phyloP scores from a whole-genome alignment of 2,888 invertebrate species.

The Anthophora plumipes region DNA sequence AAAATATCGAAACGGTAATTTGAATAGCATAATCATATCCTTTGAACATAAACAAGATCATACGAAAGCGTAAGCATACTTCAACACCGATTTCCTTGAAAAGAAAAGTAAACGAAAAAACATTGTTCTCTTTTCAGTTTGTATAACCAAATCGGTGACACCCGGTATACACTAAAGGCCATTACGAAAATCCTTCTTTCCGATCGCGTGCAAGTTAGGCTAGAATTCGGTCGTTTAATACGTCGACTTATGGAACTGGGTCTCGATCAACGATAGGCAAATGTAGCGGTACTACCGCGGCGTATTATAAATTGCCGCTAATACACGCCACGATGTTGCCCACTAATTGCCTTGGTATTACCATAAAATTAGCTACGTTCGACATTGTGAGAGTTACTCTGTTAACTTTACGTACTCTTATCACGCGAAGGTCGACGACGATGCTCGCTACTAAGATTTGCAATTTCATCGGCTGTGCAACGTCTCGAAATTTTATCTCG shows the following conservation, averaged over 20 bases:
- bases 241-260: slow-evolving; percentile 54
- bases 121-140: too few relatives aligned
- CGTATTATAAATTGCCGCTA: slow-evolving; percentile 42
- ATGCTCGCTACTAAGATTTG: too few relatives aligned
- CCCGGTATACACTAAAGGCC: too few relatives aligned
- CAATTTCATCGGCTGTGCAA: not conserved
- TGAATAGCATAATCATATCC: too few relatives aligned
- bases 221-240: slow-evolving; percentile 42
- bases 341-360: slow-evolving; percentile 49
- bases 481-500: not conserved
- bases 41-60: too few relatives aligned
- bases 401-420: not conserved
- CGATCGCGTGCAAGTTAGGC: slow-evolving; percentile 45
- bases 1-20: too few relatives aligned
- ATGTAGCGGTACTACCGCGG: slow-evolving; percentile 49
- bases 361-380: slow-evolving; percentile 35
- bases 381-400: slow-evolving; percentile 26
- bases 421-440: slow-evolving; percentile 21
- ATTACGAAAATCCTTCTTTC: slow-evolving; percentile 5
- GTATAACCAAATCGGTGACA: too few relatives aligned
- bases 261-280: slow-evolving; percentile 55
- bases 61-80: too few relatives aligned
- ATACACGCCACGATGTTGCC: slow-evolving; percentile 45
- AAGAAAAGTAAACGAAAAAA: too few relatives aligned
- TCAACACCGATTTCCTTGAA: too few relatives aligned